These are phyloP conservation scores for Phrynosoma blainvillii DNA, from an alignment of 2,113 vertebrate species.

Conservation along the genomic window DNA sequence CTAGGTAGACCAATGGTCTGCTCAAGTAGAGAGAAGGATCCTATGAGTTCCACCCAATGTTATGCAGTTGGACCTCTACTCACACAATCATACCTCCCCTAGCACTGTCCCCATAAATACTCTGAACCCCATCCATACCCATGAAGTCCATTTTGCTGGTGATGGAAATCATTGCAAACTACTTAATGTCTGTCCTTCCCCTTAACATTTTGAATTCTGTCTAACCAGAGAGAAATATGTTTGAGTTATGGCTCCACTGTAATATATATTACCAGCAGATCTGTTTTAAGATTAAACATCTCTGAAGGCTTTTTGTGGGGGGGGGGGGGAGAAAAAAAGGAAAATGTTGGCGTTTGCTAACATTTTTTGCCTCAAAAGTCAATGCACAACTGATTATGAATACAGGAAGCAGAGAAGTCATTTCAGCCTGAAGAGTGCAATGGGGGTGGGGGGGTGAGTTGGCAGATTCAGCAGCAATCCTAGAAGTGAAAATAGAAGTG, in stretches of 20 bases:
- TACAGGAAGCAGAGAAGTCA: neutral
- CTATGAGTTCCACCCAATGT: too few species aligned
- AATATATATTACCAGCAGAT: neutral
- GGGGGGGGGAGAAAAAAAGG: too few species aligned
- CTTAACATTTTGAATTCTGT: neutral
- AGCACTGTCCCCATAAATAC: too few species aligned
- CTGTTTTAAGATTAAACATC: neutral
- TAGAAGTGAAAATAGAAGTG: neutral
- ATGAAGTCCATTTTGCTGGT: neutral
- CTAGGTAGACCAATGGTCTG: too few species aligned
- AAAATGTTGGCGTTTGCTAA: neutral
- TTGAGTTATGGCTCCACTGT: too few species aligned
- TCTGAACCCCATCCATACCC: neutral
- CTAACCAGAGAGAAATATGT: too few species aligned
- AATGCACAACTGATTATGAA: neutral
- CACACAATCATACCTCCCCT: too few species aligned
- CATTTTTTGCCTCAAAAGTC: neutral
- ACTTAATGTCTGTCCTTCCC: neutral
- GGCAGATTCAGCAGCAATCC: neutral
- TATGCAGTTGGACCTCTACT: too few species aligned
- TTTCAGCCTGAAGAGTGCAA: neutral
- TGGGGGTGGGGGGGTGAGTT: neutral
- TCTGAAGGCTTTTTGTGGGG: neutral
- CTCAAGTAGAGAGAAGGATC: too few species aligned
- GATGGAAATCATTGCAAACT: neutral